Evolutionary conservation across 2,797 vertebrate genomes (phyloP), one percentile per base, ranked within the genome.

Genomic region (Danio albolineatus): DNA sequence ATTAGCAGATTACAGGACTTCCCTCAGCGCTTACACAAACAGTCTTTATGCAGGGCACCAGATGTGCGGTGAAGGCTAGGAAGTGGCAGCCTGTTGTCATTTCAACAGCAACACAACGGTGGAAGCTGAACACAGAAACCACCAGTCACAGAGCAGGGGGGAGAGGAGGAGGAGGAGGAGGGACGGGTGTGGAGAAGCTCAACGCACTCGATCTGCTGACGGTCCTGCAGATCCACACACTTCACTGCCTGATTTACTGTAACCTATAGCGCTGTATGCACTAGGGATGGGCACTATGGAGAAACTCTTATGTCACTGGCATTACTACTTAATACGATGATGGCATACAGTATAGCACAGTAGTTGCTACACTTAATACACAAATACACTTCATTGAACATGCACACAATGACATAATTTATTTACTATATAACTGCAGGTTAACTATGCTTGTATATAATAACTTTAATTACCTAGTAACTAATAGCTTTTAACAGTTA

Each of bases 81-180:
- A 85, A 60, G 74, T 77, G 62, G 72, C 69, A 60, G 59, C 73
- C 82, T 75, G 59, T 77, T 51, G 28, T 73, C 80, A 66, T 48
- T 51, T 81, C 71, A 79, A 53, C 36, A 76, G 61, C 82, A 66
- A 66, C 44, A 76, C 71, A 73, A 77, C 56, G 43, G 66, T n/a
- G 62, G 43, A 59, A 28, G 72, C 67, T 44, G 59, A 64, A 49
- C 61, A 69, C 46, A 71, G 73, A 28, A 70, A 79, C 77, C 59
- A 56, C 80, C 80, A 69, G 54, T 74, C 59, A 46, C 48, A 49
- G 65, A 44, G 17, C 65, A 3, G 28, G 28, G 28, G 28, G 28
- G n/a, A n/a, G n/a, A n/a, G n/a, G 28, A n/a, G n/a, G n/a, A n/a
- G n/a, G 61, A 64, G 1, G 70, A n/a, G 82, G 59, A 79, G 65